Evolutionary conservation across 2,113 vertebrate genomes (phyloP).

Genomic region (Corapipo altera): DNA sequence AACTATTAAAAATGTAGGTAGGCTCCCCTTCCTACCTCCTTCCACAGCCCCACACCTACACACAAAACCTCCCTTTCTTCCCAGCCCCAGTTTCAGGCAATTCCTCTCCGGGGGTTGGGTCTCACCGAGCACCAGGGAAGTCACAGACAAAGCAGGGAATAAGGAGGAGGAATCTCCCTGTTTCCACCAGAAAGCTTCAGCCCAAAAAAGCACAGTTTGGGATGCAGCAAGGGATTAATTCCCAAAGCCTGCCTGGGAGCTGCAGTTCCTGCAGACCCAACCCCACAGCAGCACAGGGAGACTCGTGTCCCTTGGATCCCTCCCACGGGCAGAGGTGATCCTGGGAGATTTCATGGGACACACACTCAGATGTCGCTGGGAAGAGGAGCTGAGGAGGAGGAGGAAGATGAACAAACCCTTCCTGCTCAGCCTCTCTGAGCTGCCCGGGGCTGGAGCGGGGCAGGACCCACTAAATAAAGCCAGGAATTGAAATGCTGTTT

Average conservation of each 20-base stretch:
- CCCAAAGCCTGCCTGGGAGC: accelerated
- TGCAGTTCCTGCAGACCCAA: not conserved
- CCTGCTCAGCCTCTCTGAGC: not conserved
- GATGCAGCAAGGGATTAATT: not conserved
- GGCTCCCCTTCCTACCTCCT: not conserved
- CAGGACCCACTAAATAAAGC: not conserved
- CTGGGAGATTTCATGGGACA: not conserved
- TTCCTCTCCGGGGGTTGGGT: not conserved
- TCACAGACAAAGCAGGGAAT: not conserved
- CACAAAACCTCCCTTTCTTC: conserved; percentile 31
- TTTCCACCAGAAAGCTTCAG: not conserved
- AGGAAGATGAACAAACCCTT: not conserved
- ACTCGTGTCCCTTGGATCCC: not conserved
- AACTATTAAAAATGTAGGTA: conserved; percentile 39
- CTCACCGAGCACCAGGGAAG: not conserved
- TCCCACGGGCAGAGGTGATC: not conserved
- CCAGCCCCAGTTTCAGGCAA: not conserved
- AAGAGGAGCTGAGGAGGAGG: not conserved
- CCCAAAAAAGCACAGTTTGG: not conserved
- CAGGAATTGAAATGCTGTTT: not conserved
- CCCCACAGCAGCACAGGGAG: not conserved
- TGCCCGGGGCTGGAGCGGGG: not conserved
- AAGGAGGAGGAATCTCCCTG: not conserved
- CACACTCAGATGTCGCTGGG: not conserved
- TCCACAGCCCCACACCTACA: conserved; percentile 30